Percentiles rank a stretch among this genome's conserved stretches.
These are phyloP conservation scores for Apotomis turbidana DNA, from an alignment of 2,888 invertebrate genomes.

Conservation along the genomic window DNA sequence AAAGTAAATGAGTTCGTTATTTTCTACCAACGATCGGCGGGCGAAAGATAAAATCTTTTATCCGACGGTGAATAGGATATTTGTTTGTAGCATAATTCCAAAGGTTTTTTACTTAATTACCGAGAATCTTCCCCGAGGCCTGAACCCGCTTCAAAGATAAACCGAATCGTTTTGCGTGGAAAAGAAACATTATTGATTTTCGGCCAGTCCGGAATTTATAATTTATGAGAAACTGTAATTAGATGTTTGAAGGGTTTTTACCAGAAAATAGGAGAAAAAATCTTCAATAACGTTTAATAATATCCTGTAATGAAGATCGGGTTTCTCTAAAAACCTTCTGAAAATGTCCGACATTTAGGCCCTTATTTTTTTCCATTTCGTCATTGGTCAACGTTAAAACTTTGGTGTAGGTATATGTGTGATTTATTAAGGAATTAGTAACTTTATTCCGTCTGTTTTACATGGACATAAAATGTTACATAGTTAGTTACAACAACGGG, in stretches of 20 bases:
- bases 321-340: background rate
- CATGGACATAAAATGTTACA: no score
- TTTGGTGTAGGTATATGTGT: no score
- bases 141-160: conserved; percentile 53
- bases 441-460: no score
- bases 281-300: conserved; percentile 19
- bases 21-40: conserved; percentile 69
- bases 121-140: conserved; percentile 57
- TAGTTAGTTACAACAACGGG: no score
- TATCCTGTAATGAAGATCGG: conserved; percentile 11
- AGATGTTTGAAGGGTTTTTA: conserved; percentile 31
- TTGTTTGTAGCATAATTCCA: conserved; percentile 66
- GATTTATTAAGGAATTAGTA: no score
- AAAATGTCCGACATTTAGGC: background rate
- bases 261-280: conserved; percentile 17
- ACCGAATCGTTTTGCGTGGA: conserved; percentile 54
- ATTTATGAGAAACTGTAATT: conserved; percentile 38
- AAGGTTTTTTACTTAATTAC: conserved; percentile 75
- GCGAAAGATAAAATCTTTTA: conserved; percentile 71
- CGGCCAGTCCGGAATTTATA: conserved; percentile 17
- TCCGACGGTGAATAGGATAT: conserved; percentile 68
- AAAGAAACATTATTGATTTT: conserved; percentile 45
- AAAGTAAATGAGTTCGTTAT: conserved; percentile 68
- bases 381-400: no score
- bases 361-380: no score